Percentiles rank a stretch among this genome's conserved stretches.
These are phyloP conservation scores for Phytoseiulus persimilis DNA, from an alignment of 2,888 invertebrate species.

Conservation along the genomic window DNA sequence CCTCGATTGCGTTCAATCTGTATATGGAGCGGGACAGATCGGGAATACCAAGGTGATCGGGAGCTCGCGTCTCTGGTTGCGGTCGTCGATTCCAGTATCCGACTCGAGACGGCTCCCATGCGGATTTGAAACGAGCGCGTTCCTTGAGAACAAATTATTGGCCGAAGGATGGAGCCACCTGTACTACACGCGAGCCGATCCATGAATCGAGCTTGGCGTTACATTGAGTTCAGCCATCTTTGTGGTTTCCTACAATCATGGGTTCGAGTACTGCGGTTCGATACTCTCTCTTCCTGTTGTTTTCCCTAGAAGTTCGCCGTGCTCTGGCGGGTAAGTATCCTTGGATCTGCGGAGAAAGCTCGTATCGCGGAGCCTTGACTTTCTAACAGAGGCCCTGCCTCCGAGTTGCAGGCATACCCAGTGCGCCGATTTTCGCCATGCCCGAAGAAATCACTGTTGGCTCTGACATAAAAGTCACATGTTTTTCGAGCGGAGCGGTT, in stretches of 20 bases:
- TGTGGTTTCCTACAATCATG: not conserved
- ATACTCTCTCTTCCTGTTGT: not conserved
- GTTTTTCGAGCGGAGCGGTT: not conserved
- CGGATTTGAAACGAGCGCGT: not conserved
- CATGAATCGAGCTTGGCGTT: not conserved
- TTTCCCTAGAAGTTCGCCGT: not conserved
- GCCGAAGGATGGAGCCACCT: not conserved
- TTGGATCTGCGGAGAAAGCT: no score
- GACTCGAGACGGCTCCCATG: no score
- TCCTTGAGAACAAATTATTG: not conserved
- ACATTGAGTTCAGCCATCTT: not conserved
- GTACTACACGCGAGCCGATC: not conserved
- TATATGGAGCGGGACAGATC: no score
- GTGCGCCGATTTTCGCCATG: not conserved
- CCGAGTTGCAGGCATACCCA: not conserved
- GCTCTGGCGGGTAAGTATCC: not conserved
- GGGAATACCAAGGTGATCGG: no score
- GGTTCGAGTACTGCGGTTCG: not conserved
- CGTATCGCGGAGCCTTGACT: no score
- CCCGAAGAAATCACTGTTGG: not conserved
- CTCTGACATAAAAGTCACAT: not conserved
- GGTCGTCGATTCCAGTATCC: no score
- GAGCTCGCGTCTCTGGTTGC: no score
- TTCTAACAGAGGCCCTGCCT: not conserved
- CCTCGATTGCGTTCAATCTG: no score